phyloP scores from a whole-genome alignment of 2,797 vertebrate genomes.

The Lithobates sylvaticus region DNA sequence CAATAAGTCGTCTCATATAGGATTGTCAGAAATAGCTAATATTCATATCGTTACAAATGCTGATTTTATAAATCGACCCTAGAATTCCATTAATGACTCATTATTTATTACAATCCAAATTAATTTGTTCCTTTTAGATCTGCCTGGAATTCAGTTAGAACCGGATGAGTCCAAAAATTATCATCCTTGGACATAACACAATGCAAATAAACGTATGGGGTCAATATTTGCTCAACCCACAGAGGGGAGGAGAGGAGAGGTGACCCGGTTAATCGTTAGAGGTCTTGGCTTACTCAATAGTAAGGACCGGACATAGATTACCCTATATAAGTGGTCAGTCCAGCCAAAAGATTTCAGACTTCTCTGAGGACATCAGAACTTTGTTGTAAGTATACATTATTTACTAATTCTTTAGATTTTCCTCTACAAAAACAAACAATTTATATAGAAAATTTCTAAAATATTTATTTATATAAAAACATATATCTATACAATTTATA shows the following conservation, averaged over 20 bases:
- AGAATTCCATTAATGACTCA: too few species aligned
- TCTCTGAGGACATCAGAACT: too few species aligned
- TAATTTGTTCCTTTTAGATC: background rate
- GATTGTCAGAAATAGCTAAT: too few species aligned
- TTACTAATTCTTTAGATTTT: background rate
- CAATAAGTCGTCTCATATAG: too few species aligned
- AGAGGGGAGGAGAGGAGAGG: background rate
- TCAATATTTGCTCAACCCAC: conserved; percentile 23
- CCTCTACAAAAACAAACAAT: too few species aligned
- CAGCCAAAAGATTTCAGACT: background rate
- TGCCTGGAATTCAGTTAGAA: background rate
- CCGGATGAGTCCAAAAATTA: background rate
- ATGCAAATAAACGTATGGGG: background rate
- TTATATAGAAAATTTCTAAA: too few species aligned
- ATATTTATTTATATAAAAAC: too few species aligned
- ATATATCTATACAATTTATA: too few species aligned
- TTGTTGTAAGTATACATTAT: background rate
- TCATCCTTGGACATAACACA: background rate
- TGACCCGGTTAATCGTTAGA: conserved; percentile 38
- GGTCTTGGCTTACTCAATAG: conserved; percentile 1
- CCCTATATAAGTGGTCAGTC: conserved; percentile 26
- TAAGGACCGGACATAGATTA: background rate
- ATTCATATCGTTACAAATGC: too few species aligned
- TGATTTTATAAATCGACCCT: too few species aligned
- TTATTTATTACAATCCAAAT: background rate